Conservation (phyloP, 2,797 vertebrate species). For the Cyclopterus lumpus region DNA sequence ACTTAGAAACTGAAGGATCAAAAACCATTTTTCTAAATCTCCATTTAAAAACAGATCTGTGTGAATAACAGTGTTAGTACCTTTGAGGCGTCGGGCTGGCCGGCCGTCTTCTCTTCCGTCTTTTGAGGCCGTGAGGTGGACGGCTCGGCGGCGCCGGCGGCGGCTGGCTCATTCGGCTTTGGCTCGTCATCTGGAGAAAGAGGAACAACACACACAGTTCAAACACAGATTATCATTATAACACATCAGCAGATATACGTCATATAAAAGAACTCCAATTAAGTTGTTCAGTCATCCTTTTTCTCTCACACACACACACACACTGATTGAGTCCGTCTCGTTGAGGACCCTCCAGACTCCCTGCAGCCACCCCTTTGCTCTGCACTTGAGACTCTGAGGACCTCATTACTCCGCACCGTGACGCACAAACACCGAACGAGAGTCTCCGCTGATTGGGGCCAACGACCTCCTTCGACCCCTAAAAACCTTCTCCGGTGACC, state of each 20-base stretch:
- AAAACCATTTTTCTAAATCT: background rate
- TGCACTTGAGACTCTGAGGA: constrained; percentile 52
- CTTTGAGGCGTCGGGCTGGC: constrained; percentile 35
- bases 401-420: constrained; percentile 56
- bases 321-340: constrained; percentile 58
- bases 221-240: too few species aligned
- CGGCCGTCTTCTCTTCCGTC: constrained; percentile 25
- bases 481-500: background rate
- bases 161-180: constrained; percentile 29
- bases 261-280: background rate
- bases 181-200: constrained; percentile 37
- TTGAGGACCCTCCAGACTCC: constrained; percentile 59
- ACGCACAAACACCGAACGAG: constrained; percentile 47
- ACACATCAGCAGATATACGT: background rate
- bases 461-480: constrained; percentile 36
- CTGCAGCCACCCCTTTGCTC: constrained; percentile 40
- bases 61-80: constrained; percentile 18
- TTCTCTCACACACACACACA: background rate
- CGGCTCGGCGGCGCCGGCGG: constrained; percentile 33
- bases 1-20: background rate
- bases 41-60: background rate
- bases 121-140: constrained; percentile 69
- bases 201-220: background rate
- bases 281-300: background rate
- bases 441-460: constrained; percentile 54